Percentiles rank a stretch among this genome's conserved stretches.
Conservation (phyloP, 2,888 invertebrate species). For the Volucella inanis region DNA sequence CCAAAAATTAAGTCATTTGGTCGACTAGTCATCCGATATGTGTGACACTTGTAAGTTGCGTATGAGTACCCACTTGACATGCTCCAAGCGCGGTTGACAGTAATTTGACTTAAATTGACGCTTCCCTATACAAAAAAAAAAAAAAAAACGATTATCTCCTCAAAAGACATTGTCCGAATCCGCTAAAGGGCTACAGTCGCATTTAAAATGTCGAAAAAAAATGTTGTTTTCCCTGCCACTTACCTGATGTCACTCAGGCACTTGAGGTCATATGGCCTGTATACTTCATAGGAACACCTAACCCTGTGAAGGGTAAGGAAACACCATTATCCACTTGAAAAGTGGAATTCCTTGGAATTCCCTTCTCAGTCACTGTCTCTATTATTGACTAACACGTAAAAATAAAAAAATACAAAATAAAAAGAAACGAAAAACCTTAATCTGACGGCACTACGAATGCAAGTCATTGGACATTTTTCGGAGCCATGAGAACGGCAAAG, state of each 20-base stretch:
- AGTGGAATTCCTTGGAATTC: conserved; percentile 67
- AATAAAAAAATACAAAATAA: too few relatives aligned
- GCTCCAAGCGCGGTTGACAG: conserved; percentile 36
- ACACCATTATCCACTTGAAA: conserved; percentile 68
- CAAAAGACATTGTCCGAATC: conserved; percentile 15
- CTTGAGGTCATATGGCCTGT: conserved; percentile 58
- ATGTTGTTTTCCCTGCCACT: conserved; percentile 1
- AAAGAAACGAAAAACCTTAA: conserved; percentile 34
- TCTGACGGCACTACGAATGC: conserved; percentile 61
- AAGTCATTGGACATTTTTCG: conserved; percentile 60
- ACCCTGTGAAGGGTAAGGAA: conserved; percentile 43
- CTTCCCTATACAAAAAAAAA: neutral
- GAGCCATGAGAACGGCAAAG: conserved; percentile 17
- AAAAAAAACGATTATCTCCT: conserved; percentile 27
- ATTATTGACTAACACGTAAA: neutral
- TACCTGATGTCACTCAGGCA: conserved; percentile 61
- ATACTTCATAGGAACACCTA: conserved; percentile 57
- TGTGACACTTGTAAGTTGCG: conserved; percentile 37
- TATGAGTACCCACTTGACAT: conserved; percentile 28
- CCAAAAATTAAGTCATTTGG: conserved; percentile 29
- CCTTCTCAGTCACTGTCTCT: conserved; percentile 29
- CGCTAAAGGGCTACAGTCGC: conserved; percentile 40
- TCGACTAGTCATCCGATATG: neutral
- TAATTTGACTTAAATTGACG: conserved; percentile 54
- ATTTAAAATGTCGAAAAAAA: conserved; percentile 52